Percentiles rank a stretch among this genome's conserved stretches.
phyloP scores from a whole-genome alignment of 2,888 invertebrate genomes.

The Criorhina ranunculi region DNA sequence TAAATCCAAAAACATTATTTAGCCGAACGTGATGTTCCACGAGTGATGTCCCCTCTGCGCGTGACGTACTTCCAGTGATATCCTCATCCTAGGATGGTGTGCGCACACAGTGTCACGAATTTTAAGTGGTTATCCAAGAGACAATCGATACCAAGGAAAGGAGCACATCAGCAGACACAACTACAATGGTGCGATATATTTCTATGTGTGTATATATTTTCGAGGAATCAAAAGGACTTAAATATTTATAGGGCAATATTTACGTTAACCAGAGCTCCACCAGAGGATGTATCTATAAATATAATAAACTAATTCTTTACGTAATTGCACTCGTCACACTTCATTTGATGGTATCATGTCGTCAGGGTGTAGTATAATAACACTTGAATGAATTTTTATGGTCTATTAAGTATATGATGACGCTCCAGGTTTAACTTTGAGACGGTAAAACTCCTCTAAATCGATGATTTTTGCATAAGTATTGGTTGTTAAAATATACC shows the following conservation, averaged over 20 bases:
- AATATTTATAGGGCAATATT: conserved; percentile 40
- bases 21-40: conserved; percentile 25
- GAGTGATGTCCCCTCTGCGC: conserved; percentile 16
- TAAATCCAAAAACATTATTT: conserved; percentile 36
- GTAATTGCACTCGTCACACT: conserved; percentile 62
- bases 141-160: conserved; percentile 2
- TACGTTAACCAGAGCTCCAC: not conserved
- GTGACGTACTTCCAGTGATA: conserved; percentile 19
- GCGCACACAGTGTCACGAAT: not conserved
- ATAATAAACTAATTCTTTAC: conserved; percentile 58
- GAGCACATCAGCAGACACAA: not conserved
- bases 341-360: conserved; percentile 49
- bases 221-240: conserved; percentile 25
- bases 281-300: conserved; percentile 36
- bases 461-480: conserved; percentile 52
- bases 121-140: not conserved
- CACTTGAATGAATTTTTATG: conserved; percentile 63
- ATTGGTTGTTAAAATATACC: conserved; percentile 7
- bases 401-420: conserved; percentile 40
- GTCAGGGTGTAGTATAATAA: conserved; percentile 33
- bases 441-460: conserved; percentile 38
- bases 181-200: not conserved
- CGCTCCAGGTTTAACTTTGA: conserved; percentile 39
- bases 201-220: not conserved
- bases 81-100: not conserved